Base-by-base conservation (phyloP, 2,113 vertebrate species). In the Solea solea region DNA sequence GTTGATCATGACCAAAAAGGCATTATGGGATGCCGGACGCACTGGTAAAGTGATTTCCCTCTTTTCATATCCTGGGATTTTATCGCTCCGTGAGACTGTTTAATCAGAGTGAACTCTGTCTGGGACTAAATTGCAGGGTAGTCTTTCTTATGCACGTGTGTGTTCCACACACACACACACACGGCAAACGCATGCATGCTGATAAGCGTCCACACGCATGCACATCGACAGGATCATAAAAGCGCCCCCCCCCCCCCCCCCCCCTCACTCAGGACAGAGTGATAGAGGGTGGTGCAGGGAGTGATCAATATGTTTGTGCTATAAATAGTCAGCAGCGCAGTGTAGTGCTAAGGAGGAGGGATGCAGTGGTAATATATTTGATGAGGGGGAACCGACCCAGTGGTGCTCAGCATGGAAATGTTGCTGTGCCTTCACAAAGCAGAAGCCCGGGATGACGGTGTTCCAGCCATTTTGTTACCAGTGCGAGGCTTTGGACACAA, bases 251-350 rank as follows among this genome's bases (percentile, higher is more conserved):
- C 46, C 67, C 49, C 4, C 4, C 11, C 3, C 41, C n/a, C 40
- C 46, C 12, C 5, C 50, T 73, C 50, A 54, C 57, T 72, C 67
- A n/a, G 78, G 87, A 84, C 86, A 86, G 65, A 72, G 77, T 90
- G 88, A 90, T 84, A 76, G 81, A 91, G 74, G 76, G 80, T 88
- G 86, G 84, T 88, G 89, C 88, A 86, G 88, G 53, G 86, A 45
- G 65, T 92, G 91, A 92, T 93, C 91, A 91, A 93, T 93, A 93
- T 91, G 91, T 93, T 92, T 92, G 89, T 79, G 86, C 92, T 92
- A 91, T 92, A 91, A 93, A 93, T 90, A 91, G 91, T 89, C 72
- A 1, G 34, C 80, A 89, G 84, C 72, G 85, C 84, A 81, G 82
- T 88, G 79, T 91, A 87, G 81, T 68, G 78, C 87, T 90, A 86